Conservation (phyloP, 2,888 invertebrate genomes). For the Andrena trimmerana region DNA sequence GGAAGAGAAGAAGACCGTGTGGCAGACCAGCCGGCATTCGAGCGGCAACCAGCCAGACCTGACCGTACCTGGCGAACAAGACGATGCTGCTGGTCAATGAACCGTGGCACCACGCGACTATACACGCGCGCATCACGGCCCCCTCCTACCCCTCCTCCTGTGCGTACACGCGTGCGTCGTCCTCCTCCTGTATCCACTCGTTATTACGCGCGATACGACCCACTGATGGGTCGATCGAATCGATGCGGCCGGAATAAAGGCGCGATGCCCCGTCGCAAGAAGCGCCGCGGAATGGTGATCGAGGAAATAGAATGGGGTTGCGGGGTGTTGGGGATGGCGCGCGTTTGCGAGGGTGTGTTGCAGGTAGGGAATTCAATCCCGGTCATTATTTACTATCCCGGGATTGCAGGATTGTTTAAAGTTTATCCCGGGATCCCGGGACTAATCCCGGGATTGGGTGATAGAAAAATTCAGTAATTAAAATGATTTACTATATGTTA, state of each 20-base stretch:
- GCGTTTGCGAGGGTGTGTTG: too few species aligned
- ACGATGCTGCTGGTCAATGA: conserved; percentile 74
- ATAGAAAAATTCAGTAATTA: too few species aligned
- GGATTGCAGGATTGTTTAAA: too few species aligned
- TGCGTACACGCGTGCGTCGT: conserved; percentile 43
- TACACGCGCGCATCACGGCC: conserved; percentile 54
- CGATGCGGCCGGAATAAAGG: conserved; percentile 51
- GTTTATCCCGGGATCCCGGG: too few species aligned
- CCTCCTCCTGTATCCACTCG: conserved; percentile 34
- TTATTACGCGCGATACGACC: conserved; percentile 65
- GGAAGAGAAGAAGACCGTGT: conserved; percentile 26
- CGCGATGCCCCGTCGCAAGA: conserved; percentile 19
- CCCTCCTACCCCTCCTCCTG: conserved; percentile 10
- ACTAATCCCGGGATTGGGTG: too few species aligned
- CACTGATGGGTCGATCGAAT: conserved; percentile 59
- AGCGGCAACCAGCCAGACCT: conserved; percentile 39
- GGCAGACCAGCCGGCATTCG: conserved; percentile 40
- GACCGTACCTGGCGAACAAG: conserved; percentile 63
- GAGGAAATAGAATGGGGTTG: background rate
- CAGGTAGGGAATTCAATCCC: too few species aligned
- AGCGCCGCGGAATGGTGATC: background rate
- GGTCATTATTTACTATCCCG: too few species aligned
- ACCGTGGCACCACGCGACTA: conserved; percentile 75
- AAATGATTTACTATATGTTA: too few species aligned
- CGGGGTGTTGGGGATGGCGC: too few species aligned